A percentile compares a stretch with the other conserved stretches of the same genome.
Conservation (phyloP, 2,888 invertebrate species). For the Celastrina argiolus region DNA sequence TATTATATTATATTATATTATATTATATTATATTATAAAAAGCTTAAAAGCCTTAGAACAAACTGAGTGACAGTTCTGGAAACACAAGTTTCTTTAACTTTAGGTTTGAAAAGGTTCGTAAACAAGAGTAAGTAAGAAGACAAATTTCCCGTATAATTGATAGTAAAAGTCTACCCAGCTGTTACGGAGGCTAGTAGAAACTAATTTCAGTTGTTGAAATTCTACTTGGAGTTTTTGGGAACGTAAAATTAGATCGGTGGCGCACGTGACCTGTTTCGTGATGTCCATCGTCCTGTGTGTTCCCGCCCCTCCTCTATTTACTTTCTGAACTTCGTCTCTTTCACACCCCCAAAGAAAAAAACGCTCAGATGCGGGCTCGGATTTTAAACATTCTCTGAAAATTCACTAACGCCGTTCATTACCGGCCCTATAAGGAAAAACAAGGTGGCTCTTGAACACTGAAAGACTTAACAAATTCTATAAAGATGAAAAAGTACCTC, state of each 20-base stretch:
- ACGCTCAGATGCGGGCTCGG: slow-evolving; percentile 30
- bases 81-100: slow-evolving; percentile 22
- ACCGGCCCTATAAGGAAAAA: slow-evolving; percentile 44
- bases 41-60: too few relatives aligned
- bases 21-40: too few relatives aligned
- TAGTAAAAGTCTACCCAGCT: slow-evolving; percentile 31
- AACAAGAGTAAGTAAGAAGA: slow-evolving; percentile 6
- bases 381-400: slow-evolving; percentile 32
- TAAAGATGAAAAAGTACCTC: slow-evolving; percentile 46
- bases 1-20: too few relatives aligned
- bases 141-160: slow-evolving; percentile 8
- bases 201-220: slow-evolving; percentile 55
- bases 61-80: not conserved
- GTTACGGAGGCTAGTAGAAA: slow-evolving; percentile 40
- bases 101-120: not conserved
- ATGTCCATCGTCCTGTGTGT: slow-evolving; percentile 47
- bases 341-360: slow-evolving; percentile 34
- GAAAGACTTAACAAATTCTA: slow-evolving; percentile 46
- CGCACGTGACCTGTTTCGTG: slow-evolving; percentile 59
- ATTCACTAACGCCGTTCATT: slow-evolving; percentile 43
- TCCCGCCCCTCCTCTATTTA: slow-evolving; percentile 45
- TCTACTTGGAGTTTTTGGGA: slow-evolving; percentile 58
- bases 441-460: slow-evolving; percentile 40
- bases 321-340: slow-evolving; percentile 41
- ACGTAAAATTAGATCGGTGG: slow-evolving; percentile 61